Percentiles rank a stretch among this genome's conserved stretches.
Evolutionary conservation across 2,888 invertebrate genomes (phyloP).

Genomic region (Troides aeacus): DNA sequence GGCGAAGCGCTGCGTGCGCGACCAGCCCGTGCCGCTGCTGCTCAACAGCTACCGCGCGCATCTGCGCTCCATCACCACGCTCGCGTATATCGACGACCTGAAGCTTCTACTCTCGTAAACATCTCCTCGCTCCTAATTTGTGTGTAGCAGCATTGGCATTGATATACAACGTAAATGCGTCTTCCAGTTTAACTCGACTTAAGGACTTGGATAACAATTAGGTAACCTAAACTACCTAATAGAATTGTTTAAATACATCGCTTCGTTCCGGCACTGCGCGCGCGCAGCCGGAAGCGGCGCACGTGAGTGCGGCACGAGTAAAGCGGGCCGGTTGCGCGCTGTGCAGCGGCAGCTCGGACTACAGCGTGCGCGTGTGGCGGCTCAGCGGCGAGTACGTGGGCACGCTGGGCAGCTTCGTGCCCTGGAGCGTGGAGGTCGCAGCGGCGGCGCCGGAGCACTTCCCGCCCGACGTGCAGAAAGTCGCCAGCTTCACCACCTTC

Average conservation of each 20-base stretch:
- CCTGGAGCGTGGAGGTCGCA: constrained; percentile 76
- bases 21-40: constrained; percentile 83
- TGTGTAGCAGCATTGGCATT: too few species aligned
- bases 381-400: constrained; percentile 85
- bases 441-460: constrained; percentile 61
- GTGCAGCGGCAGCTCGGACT: constrained; percentile 83
- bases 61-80: constrained; percentile 82
- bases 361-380: constrained; percentile 87
- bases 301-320: too few species aligned
- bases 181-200: too few species aligned
- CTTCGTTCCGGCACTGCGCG: too few species aligned
- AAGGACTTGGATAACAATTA: too few species aligned
- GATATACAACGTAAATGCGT: too few species aligned
- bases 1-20: constrained; percentile 82
- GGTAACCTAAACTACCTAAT: too few species aligned
- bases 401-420: constrained; percentile 85
- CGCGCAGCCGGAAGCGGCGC: too few species aligned
- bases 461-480: constrained; percentile 87
- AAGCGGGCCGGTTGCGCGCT: not conserved
- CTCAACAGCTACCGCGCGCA: constrained; percentile 87
- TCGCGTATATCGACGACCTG: constrained; percentile 84
- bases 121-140: too few species aligned
- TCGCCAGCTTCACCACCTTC: constrained; percentile 87
- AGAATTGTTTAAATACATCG: too few species aligned
- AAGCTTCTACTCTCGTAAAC: constrained; percentile 84